These are phyloP conservation scores for Tylochromis polylepis DNA, from an alignment of 2,113 vertebrate species.

Conservation along the genomic window DNA sequence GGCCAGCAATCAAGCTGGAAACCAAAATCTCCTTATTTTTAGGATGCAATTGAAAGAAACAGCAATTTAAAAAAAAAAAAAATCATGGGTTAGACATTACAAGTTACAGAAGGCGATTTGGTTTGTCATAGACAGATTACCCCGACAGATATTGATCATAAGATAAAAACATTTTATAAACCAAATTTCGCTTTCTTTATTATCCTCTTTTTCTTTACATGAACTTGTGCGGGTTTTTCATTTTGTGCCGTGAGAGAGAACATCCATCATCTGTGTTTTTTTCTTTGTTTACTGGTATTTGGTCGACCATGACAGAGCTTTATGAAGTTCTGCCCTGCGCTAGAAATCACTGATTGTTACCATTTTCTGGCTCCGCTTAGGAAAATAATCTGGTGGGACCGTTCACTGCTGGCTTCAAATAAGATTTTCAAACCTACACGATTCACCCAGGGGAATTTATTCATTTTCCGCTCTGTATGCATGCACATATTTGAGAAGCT, in stretches of 20 bases:
- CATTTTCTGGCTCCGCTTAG: slow-evolving; percentile 27
- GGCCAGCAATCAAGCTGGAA: background rate
- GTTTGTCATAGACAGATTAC: background rate
- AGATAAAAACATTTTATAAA: background rate
- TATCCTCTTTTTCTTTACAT: background rate
- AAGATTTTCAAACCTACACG: slow-evolving; percentile 45
- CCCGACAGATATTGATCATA: background rate
- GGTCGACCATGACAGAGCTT: slow-evolving; percentile 28
- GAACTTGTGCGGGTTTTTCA: background rate
- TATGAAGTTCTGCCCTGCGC: slow-evolving; percentile 36
- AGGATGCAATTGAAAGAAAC: background rate
- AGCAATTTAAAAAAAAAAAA: background rate
- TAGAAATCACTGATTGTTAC: slow-evolving; percentile 49
- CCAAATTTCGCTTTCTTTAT: background rate
- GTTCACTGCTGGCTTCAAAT: slow-evolving; percentile 39
- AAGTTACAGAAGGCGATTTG: background rate
- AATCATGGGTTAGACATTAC: background rate
- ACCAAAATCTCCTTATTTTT: background rate
- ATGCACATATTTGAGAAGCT: slow-evolving; percentile 17
- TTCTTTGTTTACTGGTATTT: slow-evolving; percentile 44
- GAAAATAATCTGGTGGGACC: slow-evolving; percentile 46
- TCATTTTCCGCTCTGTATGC: slow-evolving; percentile 44
- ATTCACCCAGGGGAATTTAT: slow-evolving; percentile 39
- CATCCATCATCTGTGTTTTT: slow-evolving; percentile 31
- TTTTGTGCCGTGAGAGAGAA: background rate